Percentiles rank a stretch among this genome's conserved stretches.
Evolutionary conservation across 1,140 invertebrate species (phyloP).

Genomic region (Periplaneta americana): DNA sequence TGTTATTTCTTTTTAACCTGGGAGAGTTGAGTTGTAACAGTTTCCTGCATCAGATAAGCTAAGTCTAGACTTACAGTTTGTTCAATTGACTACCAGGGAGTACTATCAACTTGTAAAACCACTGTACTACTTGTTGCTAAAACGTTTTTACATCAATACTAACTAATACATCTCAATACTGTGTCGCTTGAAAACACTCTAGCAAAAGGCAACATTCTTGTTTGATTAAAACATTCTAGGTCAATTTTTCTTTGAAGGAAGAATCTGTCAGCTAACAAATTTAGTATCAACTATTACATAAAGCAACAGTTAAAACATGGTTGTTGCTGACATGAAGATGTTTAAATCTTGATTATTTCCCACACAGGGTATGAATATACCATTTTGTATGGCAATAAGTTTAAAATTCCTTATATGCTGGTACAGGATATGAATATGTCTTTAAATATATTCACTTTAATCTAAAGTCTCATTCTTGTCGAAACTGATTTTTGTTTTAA

Average conservation of each 20-base stretch:
- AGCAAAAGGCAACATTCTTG: not conserved
- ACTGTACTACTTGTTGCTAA: not conserved
- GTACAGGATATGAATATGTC: no score
- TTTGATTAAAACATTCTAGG: not conserved
- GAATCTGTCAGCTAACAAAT: not conserved
- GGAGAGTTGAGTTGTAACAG: not conserved
- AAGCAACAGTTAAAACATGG: not conserved
- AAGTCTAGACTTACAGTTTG: not conserved
- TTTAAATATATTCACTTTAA: no score
- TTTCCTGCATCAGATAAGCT: not conserved
- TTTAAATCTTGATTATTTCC: not conserved
- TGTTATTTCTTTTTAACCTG: not conserved
- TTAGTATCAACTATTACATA: not conserved
- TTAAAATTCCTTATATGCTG: no score
- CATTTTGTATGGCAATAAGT: not conserved
- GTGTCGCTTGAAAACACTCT: not conserved
- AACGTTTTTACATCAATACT: not conserved
- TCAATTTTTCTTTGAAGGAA: not conserved
- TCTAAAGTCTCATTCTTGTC: no score
- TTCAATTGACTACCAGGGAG: not conserved
- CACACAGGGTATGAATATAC: not conserved
- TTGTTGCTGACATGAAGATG: not conserved
- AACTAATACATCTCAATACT: not conserved
- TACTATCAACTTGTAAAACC: not conserved
- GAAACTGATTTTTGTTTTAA: no score